Evolutionary conservation across 2,888 invertebrate species (phyloP).

Genomic region (Phania funesta): DNA sequence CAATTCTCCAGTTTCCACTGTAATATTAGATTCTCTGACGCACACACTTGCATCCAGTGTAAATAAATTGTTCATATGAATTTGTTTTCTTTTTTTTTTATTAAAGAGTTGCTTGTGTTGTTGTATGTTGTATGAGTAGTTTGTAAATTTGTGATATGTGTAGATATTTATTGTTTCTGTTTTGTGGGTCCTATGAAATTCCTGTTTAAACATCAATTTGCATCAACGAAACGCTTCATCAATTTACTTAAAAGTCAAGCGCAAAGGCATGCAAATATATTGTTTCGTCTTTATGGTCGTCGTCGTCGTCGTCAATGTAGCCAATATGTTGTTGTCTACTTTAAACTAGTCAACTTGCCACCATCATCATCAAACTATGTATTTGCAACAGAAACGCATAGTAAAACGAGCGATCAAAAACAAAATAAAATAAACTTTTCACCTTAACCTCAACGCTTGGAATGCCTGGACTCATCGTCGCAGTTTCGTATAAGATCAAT

Average conservation of each 20-base stretch:
- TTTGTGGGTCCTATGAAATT: slow-evolving; percentile 56
- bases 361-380: slow-evolving; percentile 23
- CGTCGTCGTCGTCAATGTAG: slow-evolving; percentile 2
- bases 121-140: neutral
- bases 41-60: neutral
- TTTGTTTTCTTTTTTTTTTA: neutral
- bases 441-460: slow-evolving; percentile 34
- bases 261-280: slow-evolving; percentile 64
- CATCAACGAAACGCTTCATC: slow-evolving; percentile 78
- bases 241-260: slow-evolving; percentile 70
- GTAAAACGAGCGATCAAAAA: neutral
- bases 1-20: neutral
- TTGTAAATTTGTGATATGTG: slow-evolving; percentile 33
- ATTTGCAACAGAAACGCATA: neutral
- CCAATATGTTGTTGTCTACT: slow-evolving; percentile 41
- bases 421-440: slow-evolving; percentile 34
- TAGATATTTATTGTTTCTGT: slow-evolving; percentile 55
- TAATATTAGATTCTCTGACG: neutral
- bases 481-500: slow-evolving; percentile 11
- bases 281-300: slow-evolving; percentile 31
- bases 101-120: slow-evolving; percentile 18
- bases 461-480: neutral
- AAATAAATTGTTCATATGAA: slow-evolving; percentile 46
- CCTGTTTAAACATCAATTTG: slow-evolving; percentile 74
- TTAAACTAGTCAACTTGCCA: slow-evolving; percentile 43